Percentiles rank a stretch among this genome's conserved stretches.
These are phyloP conservation scores for Silurus asotus DNA, from an alignment of 2,113 vertebrate genomes.

Conservation along the genomic window DNA sequence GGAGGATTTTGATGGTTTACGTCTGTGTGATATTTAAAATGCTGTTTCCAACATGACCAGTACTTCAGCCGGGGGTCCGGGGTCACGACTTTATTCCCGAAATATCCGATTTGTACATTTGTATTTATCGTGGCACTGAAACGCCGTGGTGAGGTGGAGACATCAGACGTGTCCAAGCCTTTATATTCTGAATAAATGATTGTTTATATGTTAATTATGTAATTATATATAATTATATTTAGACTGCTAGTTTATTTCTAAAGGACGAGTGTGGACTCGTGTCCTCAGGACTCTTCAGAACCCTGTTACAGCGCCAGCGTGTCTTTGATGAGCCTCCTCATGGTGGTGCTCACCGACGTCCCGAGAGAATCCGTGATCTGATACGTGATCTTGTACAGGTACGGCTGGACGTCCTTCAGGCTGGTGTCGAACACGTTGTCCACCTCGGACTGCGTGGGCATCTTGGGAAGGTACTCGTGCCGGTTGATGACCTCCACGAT, in stretches of 20 bases:
- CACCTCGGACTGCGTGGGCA: conserved; percentile 98
- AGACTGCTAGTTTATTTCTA: not conserved
- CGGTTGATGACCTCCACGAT: conserved; percentile 97
- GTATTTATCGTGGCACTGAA: too few species aligned
- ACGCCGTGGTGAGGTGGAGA: too few species aligned
- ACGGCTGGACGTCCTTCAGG: conserved; percentile 94
- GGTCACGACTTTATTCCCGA: too few species aligned
- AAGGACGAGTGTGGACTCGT: not conserved
- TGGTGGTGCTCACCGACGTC: conserved; percentile 93
- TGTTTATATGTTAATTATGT: too few species aligned
- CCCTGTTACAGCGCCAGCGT: conserved; percentile 83
- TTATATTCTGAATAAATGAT: too few species aligned
- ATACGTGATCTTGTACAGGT: conserved; percentile 95
- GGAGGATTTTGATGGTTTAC: too few species aligned
- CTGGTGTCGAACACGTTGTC: conserved; percentile 98
- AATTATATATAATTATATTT: not conserved
- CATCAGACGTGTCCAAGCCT: too few species aligned
- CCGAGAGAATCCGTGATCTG: conserved; percentile 94
- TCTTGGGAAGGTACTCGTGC: conserved; percentile 96
- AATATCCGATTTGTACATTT: too few species aligned
- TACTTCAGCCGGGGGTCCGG: too few species aligned
- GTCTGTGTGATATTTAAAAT: too few species aligned
- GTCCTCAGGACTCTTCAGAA: not conserved
- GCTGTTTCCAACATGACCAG: too few species aligned
- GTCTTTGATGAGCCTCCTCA: conserved; percentile 97